Evolutionary conservation across 2,797 vertebrate genomes (phyloP), one percentile per base, ranked within the genome.

Genomic region (Lates japonicus): DNA sequence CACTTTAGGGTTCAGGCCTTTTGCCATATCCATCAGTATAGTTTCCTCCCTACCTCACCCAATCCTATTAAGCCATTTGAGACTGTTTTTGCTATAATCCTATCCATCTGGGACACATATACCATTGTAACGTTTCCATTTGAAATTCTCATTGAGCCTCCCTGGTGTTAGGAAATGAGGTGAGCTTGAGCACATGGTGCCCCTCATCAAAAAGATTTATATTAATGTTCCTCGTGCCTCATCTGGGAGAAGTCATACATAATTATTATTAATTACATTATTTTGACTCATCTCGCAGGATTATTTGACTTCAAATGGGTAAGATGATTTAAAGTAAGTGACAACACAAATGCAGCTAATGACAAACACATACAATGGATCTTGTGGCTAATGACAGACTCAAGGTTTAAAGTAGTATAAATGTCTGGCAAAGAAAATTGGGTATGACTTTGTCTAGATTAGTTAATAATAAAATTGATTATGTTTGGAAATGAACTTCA

Each of bases 161-260:
- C 64, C 74, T 52, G 57, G 58, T 72, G 76, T 74, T 65, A 33
- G 41, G 63, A 77, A 62, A 86, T 55, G 80, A 86, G 81, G 61
- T 77, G 78, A 78, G 58, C 42, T 57, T 35, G n/a, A 86, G 79
- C 89, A 90, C 87, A 90, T 68, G 87, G 72, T 84, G 72, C 63
- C 48, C 61, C 67, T 69, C 37, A 29, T 78, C 42, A 65, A 64
- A 52, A 59, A 59, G 78, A 83, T 88, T 86, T 81, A 87, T 81
- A 41, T 31, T 66, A 35, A 31, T 20, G 4, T 25, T 29, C 25
- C 25, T 29, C 25, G 25, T n/a, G 68, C 35, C 75, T 87, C 83
- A 84, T 83, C 69, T 83, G 84, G 70, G 35, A 44, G 48, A 72
- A 29, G 31, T 44, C 41, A 52, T 10, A 22, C 2, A 52, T 70